These are phyloP conservation scores for Motacilla tschutschensis DNA, from an alignment of 2,113 vertebrate species.

Conservation along the genomic window DNA sequence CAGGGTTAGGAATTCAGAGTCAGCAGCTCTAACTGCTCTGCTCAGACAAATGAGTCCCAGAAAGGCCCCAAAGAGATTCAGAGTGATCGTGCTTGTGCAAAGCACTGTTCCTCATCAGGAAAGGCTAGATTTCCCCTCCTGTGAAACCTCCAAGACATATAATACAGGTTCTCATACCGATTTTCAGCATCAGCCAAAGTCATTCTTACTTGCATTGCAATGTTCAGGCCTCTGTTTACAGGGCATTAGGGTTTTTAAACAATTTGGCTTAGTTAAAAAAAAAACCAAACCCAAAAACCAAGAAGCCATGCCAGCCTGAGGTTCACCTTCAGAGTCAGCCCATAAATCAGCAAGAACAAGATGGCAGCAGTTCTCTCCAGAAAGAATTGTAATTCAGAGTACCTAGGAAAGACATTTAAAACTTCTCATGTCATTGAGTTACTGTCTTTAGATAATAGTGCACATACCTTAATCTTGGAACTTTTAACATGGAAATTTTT, in stretches of 20 bases:
- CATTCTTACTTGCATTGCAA: not conserved
- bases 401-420: not conserved
- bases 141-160: not conserved
- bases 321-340: not conserved
- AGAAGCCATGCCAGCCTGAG: not conserved
- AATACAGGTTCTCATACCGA: not conserved
- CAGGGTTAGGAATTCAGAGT: not conserved
- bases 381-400: not conserved
- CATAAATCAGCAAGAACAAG: not conserved
- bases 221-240: not conserved
- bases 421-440: not conserved
- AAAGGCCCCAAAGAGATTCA: not conserved
- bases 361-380: not conserved
- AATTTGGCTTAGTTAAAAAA: not conserved
- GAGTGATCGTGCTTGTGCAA: not conserved
- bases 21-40: not conserved
- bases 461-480: not conserved
- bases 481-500: not conserved
- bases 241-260: not conserved
- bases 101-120: not conserved
- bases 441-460: not conserved
- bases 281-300: not conserved
- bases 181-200: not conserved
- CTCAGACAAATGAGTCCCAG: not conserved
- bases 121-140: not conserved